These are phyloP conservation scores for Hydractinia symbiolongicarpus DNA, from an alignment of 30 jellyfish, hydroid and myxozoan genomes.

Conservation along the genomic window DNA sequence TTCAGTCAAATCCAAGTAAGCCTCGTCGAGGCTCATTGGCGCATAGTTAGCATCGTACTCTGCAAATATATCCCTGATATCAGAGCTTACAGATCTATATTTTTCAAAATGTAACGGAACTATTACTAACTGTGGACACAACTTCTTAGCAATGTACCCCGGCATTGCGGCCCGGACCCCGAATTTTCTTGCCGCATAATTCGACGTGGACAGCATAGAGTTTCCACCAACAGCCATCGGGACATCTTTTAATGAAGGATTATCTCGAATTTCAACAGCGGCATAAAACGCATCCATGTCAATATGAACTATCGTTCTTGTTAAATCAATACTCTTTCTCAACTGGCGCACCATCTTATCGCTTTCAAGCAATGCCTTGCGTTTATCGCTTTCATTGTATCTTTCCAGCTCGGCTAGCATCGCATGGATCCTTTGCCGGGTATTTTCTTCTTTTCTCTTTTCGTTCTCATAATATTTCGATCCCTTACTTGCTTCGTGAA, in stretches of 20 bases:
- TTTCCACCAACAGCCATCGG: conserved; percentile 99
- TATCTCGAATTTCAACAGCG: conserved; percentile 93
- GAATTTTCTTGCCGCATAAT: conserved; percentile 78
- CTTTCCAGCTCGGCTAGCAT: conserved; percentile 32
- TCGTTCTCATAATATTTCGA: conserved; percentile 87
- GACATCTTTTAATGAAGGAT: conserved; percentile 53
- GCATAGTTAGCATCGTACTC: conserved; percentile 84
- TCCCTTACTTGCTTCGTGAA: conserved; percentile 93
- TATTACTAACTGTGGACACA: conserved; percentile 77
- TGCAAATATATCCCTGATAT: conserved; percentile 40
- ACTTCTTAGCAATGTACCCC: conserved; percentile 91
- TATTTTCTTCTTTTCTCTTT: conserved; percentile 64
- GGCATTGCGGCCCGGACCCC: conserved; percentile 99
- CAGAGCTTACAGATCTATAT: conserved; percentile 61
- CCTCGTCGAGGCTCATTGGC: conserved; percentile 86
- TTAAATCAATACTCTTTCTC: conserved; percentile 47
- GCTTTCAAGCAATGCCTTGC: conserved; percentile 50
- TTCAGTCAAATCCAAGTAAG: conserved; percentile 83
- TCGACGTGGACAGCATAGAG: conserved; percentile 78
- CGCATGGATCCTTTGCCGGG: conserved; percentile 33
- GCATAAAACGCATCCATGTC: conserved; percentile 99
- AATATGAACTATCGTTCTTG: conserved; percentile 70
- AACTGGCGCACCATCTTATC: conserved; percentile 27
- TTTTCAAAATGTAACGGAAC: conserved; percentile 73
- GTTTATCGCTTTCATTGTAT: conserved; percentile 40